phyloP scores from a whole-genome alignment of 2,113 vertebrate species.

The Catagonus wagneri region DNA sequence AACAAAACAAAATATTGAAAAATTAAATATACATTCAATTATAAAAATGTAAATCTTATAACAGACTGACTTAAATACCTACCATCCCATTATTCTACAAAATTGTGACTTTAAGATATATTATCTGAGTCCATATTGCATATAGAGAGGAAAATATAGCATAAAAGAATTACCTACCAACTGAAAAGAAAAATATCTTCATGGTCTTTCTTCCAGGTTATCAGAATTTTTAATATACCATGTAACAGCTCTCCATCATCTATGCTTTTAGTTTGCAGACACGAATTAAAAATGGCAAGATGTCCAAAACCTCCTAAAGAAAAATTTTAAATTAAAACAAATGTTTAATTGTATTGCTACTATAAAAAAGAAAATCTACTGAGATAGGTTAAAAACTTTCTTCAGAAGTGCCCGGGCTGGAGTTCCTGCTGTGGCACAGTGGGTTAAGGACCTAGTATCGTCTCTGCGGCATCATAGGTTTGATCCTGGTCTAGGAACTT shows the following conservation, averaged over 20 bases:
- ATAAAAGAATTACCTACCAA: slow-evolving; percentile 85
- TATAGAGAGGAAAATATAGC: not conserved
- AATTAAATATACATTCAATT: not conserved
- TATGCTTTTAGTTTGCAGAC: slow-evolving; percentile 87
- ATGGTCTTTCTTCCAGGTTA: slow-evolving; percentile 93
- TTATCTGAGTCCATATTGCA: not conserved
- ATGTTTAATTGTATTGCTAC: not conserved
- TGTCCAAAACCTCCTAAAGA: slow-evolving; percentile 92
- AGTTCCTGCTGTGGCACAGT: too few species aligned
- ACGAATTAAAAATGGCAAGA: slow-evolving; percentile 94
- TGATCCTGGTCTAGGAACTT: too few species aligned
- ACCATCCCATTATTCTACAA: not conserved
- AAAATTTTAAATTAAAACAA: slow-evolving; percentile 72
- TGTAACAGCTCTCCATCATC: slow-evolving; percentile 90
- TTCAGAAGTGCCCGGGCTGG: not conserved
- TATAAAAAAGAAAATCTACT: not conserved
- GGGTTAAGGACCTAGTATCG: too few species aligned
- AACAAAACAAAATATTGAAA: not conserved
- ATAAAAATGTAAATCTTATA: slow-evolving; percentile 3
- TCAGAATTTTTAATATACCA: slow-evolving; percentile 91
- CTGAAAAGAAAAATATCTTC: slow-evolving; percentile 95
- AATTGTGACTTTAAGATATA: not conserved
- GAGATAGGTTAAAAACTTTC: not conserved
- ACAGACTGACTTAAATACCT: not conserved
- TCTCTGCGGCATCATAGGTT: too few species aligned